These are phyloP conservation scores for Drosophila neocordata DNA, from an alignment of 1,140 invertebrate genomes.

Conservation along the genomic window DNA sequence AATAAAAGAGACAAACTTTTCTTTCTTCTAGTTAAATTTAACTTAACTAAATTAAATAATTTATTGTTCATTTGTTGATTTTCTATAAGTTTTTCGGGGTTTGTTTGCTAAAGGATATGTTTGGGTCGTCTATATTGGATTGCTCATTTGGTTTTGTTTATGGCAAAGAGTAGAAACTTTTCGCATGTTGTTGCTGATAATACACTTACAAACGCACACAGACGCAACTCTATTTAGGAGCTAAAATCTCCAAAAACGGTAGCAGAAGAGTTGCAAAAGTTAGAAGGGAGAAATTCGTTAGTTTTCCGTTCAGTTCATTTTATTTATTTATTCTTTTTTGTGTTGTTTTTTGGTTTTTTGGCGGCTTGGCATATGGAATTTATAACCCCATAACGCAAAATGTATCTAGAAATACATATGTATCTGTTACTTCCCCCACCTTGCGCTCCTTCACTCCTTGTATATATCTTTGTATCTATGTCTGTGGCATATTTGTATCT, in stretches of 20 bases:
- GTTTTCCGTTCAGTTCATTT: conserved; percentile 4
- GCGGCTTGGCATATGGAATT: conserved; percentile 71
- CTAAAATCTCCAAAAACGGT: not conserved
- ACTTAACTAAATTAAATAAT: conserved; percentile 2
- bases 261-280: not conserved
- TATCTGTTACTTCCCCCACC: not conserved
- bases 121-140: not conserved
- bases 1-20: not conserved
- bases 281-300: not conserved
- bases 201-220: not conserved
- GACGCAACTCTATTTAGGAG: not conserved
- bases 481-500: conserved; percentile 48
- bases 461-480: conserved; percentile 20
- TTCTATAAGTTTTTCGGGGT: not conserved
- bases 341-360: conserved; percentile 49
- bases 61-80: conserved; percentile 2
- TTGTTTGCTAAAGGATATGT: not conserved
- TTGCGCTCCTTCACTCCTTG: conserved; percentile 3
- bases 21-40: not conserved
- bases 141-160: conserved; percentile 2
- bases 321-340: not conserved
- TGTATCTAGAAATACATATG: conserved; percentile 32
- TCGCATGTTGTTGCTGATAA: not conserved
- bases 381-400: conserved; percentile 38
- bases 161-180: conserved; percentile 5